Base-by-base conservation (phyloP, 2,113 vertebrate genomes). In the Podocnemis expansa region DNA sequence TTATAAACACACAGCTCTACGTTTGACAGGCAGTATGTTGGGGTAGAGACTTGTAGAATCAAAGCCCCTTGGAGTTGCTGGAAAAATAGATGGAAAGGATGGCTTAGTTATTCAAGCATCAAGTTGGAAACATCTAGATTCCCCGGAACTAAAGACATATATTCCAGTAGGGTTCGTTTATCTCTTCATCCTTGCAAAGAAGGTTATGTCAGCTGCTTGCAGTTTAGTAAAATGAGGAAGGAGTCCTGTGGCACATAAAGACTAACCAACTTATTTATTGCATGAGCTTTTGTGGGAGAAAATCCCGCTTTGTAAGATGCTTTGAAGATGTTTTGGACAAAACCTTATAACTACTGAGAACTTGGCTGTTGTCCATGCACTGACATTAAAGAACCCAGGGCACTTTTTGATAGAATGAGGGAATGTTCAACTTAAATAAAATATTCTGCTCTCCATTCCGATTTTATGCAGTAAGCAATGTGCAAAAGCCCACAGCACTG, bases 401-500 rank as follows among this genome's bases (percentile, higher is more conserved):
- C 6, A 89, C 88, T 91, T 93, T 94, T 91, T 87, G 84, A 34
- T 85, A 88, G 91, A 73, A 78, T 63, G 9, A 80, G 82, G 84
- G 91, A 89, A 63, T 63, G 22, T 41, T 88, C 41, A 70, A 22
- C 73, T 92, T 25, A 3, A 0, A 6, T 51, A 67, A 54, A 92
- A 75, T 10, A 2, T 82, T 63, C 55, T 12, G 2, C n/a, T 89
- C 19, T 22, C 6, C 0, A 60, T 60, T 70, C 82, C 76, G 0
- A 0, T 90, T 91, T 84, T 63, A 8, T 63, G 43, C 70, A n/a
- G 8, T 82, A 2, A 29, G 1, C 1, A 8, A 0, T 2, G 82
- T 51, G 1, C 79, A 56, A 0, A 0, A 38, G 56, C 5, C 63
- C 92, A 24, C 41, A 43, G 55, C 2, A 34, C 24, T 12, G 47